Base-by-base conservation (phyloP, 1,140 invertebrate genomes). In the Drosophila albomicans region DNA sequence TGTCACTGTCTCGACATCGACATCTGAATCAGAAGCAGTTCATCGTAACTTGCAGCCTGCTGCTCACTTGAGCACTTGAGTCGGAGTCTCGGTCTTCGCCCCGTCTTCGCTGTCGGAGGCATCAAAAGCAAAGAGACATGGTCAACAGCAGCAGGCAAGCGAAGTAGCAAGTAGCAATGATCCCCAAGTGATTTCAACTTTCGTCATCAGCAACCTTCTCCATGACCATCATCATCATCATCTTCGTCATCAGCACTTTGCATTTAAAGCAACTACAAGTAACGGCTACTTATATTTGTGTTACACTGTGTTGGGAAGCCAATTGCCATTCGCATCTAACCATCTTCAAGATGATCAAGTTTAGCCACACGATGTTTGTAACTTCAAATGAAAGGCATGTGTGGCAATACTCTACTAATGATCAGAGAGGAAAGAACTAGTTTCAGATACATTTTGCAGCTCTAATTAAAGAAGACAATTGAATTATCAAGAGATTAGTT, bases 131-230 rank as follows among this genome's bases (percentile, higher is more conserved):
- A 73, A 38, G 75, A 57, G 61, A 48, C 66, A 61, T 74, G 69
- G 75, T 63, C 75, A 69, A 68, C 45, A 67, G 64, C 1, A 54
- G 30, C 51, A 54, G 51, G 4, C 43, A 68, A 59, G 63, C 64
- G 62, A 89, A 85, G 86, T 85, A 89, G 51, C 51, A 90, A 89
- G 85, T 89, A 85, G 81, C 85, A 85, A 85, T 85, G 75, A 85
- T 84, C 81, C 59, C 62, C 67, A 71, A 70, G 74, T 70, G 78
- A 73, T 78, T 79, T 72, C 79, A 68, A 68, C 68, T 87, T 87
- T 87, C 82, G 32, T 73, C 3, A 20, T 13, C 6, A 65, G 52
- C 54, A 20, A 38, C 61, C 51, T 54, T 54, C 28, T 54, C 28
- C 51, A 54, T 35, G n/a, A 35, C 28, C 51, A 54, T 32, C 48